These are phyloP conservation scores for Cynaeus angustus DNA, from an alignment of 2,888 invertebrate species.

Conservation along the genomic window DNA sequence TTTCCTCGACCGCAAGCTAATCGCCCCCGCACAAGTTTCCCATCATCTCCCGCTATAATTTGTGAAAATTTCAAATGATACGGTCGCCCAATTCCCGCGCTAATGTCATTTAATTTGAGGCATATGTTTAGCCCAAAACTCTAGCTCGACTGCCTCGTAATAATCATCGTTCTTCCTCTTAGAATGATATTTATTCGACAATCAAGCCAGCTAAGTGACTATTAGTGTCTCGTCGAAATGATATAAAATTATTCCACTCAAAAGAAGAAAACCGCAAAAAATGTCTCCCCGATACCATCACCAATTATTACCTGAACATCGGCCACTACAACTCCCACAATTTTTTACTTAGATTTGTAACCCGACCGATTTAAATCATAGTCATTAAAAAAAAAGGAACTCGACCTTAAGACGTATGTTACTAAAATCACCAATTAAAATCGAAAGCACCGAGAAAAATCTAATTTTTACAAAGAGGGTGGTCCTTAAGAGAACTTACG, in stretches of 20 bases:
- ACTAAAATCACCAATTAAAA: conserved; percentile 7
- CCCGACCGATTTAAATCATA: conserved; percentile 36
- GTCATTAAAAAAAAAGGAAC: conserved; percentile 26
- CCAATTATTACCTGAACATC: conserved; percentile 55
- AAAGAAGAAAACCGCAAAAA: conserved; percentile 62
- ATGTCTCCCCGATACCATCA: conserved; percentile 58
- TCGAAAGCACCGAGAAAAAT: not conserved
- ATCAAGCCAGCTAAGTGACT: conserved; percentile 60
- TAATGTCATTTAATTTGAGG: conserved; percentile 68
- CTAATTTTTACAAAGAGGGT: not conserved
- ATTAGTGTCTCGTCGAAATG: conserved; percentile 61
- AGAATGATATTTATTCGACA: conserved; percentile 52
- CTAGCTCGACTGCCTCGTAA: conserved; percentile 37
- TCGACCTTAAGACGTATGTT: conserved; percentile 18
- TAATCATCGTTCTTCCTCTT: conserved; percentile 40
- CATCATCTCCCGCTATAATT: conserved; percentile 40
- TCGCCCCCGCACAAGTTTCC: conserved; percentile 55
- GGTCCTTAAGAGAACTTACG: not conserved
- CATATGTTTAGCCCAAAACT: conserved; percentile 63
- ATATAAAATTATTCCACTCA: conserved; percentile 62
- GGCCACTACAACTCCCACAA: conserved; percentile 38
- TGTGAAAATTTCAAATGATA: conserved; percentile 61
- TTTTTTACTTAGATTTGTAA: conserved; percentile 17
- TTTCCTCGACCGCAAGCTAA: not conserved
- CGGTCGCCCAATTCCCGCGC: conserved; percentile 60